Base-by-base conservation (phyloP, 1,140 invertebrate species). In the Philotrypesis tridentata region DNA sequence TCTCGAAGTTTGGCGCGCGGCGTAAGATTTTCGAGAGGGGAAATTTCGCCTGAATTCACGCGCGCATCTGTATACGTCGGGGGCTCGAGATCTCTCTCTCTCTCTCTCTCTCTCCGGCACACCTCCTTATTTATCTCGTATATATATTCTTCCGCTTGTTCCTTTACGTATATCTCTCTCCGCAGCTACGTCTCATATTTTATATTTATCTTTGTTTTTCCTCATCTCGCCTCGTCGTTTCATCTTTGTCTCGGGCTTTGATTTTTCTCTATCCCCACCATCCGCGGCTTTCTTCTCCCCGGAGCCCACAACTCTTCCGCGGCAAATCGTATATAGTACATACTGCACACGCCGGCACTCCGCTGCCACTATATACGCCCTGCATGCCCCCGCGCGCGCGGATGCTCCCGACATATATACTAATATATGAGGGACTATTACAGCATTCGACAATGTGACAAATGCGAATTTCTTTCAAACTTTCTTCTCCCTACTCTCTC, bases 191-290 rank as follows among this genome's bases (percentile, higher is more conserved):
- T 48, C 48, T 48, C 37, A 83, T 80, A 83, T 73, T 82, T 82
- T 85, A 83, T 23, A 60, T 74, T 73, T 67, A 67, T 67, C 76
- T 65, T 79, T 33, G 31, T 83, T 79, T 84, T 73, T 78, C 33
- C 55, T 76, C 73, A 48, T 73, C 40, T 78, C 72, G 29, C 27
- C 1, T 1, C 43, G 37, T 40, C 74, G 21, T 60, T 81, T 25
- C 68, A 33, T 75, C 79, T 43, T 40, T 73, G 73, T 76, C 78
- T 80, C 60, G 40, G 67, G 9, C 67, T 70, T 67, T 78, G 48
- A 74, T 78, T 73, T 79, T 78, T 79, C 72, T 81, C 43, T 21
- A 12, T 43, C 40, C 11, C 12, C 33, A 37, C 11, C 40, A 17
- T 27, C 21, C 37, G 25, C 48, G 8, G 27, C 6, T 14, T 12